Evolutionary conservation across 2,113 vertebrate genomes (phyloP).

Genomic region (Candoia aspera): DNA sequence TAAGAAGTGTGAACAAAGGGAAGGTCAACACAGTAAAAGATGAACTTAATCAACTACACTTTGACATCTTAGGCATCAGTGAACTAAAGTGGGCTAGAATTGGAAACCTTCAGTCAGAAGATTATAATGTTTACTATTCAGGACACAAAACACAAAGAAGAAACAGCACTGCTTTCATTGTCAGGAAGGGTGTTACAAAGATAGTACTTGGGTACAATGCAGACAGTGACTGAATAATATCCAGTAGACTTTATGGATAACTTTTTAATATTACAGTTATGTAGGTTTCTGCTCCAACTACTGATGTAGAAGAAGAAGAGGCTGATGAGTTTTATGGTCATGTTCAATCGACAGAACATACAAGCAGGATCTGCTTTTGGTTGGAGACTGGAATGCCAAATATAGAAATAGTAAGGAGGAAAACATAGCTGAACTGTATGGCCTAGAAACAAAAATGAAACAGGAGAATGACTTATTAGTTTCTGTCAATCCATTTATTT

Average conservation of each 20-base stretch:
- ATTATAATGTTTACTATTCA: neutral
- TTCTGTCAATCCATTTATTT: neutral
- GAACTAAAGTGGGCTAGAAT: neutral
- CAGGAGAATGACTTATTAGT: neutral
- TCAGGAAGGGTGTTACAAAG: neutral
- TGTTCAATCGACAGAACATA: neutral
- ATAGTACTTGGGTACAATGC: neutral
- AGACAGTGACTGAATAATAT: neutral
- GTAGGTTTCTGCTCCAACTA: neutral
- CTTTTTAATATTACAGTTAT: neutral
- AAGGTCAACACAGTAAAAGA: neutral
- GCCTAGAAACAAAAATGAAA: neutral
- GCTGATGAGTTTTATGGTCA: neutral
- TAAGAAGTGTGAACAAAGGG: neutral
- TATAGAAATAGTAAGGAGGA: neutral
- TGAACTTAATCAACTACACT: neutral
- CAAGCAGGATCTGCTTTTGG: neutral
- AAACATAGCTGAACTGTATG: neutral
- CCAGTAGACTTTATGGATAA: neutral
- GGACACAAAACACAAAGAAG: neutral
- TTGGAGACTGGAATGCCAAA: neutral
- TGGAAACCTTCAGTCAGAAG: neutral
- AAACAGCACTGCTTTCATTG: neutral
- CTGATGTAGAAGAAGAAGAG: neutral
- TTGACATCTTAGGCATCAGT: neutral